These are phyloP conservation scores for Lycocerus yunnanus DNA, from an alignment of 2,888 invertebrate genomes.

Conservation along the genomic window DNA sequence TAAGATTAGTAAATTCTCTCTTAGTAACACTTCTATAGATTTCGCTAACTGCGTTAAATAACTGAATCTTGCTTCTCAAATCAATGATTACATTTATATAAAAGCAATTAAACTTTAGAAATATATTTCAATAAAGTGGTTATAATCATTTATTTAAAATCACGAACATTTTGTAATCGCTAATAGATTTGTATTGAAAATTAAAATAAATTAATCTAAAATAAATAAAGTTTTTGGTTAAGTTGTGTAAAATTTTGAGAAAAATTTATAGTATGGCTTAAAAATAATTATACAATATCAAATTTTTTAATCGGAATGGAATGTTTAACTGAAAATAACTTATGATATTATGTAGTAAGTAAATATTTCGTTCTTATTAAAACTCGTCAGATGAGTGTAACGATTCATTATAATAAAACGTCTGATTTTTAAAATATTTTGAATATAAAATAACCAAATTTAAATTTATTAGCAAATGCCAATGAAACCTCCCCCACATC, in stretches of 20 bases:
- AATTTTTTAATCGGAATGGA: no score
- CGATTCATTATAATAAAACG: no score
- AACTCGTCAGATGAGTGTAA: no score
- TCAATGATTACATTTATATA: constrained; percentile 4
- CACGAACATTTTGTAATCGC: constrained; percentile 5
- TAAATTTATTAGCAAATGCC: no score
- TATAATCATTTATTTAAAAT: constrained; percentile 2
- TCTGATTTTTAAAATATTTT: no score
- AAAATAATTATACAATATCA: no score
- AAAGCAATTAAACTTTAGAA: constrained; percentile 5
- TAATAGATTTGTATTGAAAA: background rate
- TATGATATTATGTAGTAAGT: no score
- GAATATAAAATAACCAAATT: no score
- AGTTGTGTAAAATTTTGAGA: background rate
- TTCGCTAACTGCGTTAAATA: constrained; percentile 4
- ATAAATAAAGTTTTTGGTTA: background rate
- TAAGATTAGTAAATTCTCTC: constrained; percentile 4
- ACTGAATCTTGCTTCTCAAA: constrained; percentile 1
- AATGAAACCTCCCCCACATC: no score
- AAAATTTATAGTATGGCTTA: no score
- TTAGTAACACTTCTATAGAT: constrained; percentile 2
- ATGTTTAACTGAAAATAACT: no score
- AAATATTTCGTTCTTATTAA: no score
- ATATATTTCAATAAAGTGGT: constrained; percentile 3
- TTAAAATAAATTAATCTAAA: constrained; percentile 11